Percentiles rank a stretch among this genome's conserved stretches.
These are phyloP conservation scores for Stenichneumon culpator DNA, from an alignment of 2,888 invertebrate species.

Conservation along the genomic window DNA sequence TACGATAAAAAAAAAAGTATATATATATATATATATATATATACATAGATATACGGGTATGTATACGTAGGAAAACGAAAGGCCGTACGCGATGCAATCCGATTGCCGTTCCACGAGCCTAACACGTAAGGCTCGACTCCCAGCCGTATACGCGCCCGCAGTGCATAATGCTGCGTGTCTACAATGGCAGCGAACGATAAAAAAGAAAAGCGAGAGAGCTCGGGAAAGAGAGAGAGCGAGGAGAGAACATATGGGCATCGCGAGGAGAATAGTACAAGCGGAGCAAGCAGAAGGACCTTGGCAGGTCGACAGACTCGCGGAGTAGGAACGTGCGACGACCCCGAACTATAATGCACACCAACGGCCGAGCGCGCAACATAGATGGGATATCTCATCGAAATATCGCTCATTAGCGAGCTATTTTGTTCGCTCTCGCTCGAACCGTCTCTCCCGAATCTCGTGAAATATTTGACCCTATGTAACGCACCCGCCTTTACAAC, in stretches of 20 bases:
- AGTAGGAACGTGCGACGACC: slow-evolving; percentile 84
- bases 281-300: slow-evolving; percentile 79
- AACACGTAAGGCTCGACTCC: slow-evolving; percentile 31
- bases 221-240: slow-evolving; percentile 37
- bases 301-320: slow-evolving; percentile 82
- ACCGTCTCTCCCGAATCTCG: neutral
- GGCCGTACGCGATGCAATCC: slow-evolving; percentile 16
- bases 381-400: slow-evolving; percentile 40
- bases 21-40: neutral
- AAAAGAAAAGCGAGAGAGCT: slow-evolving; percentile 3
- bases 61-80: neutral
- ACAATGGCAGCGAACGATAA: neutral
- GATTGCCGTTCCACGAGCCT: slow-evolving; percentile 15
- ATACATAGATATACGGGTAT: neutral
- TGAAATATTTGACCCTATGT: neutral
- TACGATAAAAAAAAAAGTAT: slow-evolving; percentile 7
- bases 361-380: slow-evolving; percentile 21
- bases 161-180: slow-evolving; percentile 12
- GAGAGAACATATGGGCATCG: slow-evolving; percentile 66
- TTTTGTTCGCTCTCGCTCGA: slow-evolving; percentile 11
- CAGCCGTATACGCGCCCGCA: slow-evolving; percentile 21
- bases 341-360: slow-evolving; percentile 71
- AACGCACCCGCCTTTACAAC: neutral
- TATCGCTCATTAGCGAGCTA: slow-evolving; percentile 20
- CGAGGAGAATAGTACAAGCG: slow-evolving; percentile 42